Evolutionary conservation across 2,113 vertebrate species (phyloP).

Genomic region (Mellivora capensis): DNA sequence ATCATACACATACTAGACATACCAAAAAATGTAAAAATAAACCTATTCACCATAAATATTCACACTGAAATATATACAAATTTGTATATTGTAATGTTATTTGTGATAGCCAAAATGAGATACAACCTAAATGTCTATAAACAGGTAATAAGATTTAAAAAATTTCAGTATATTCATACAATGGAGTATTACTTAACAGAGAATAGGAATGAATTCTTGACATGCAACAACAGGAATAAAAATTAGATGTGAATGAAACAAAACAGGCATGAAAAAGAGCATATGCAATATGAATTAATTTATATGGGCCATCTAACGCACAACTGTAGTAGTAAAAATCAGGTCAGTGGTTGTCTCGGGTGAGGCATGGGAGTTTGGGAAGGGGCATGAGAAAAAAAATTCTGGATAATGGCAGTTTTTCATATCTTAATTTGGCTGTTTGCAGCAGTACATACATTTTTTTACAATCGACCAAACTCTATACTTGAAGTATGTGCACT

Average conservation of each 20-base stretch:
- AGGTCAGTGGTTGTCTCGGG: background rate
- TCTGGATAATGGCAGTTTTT: background rate
- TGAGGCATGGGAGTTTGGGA: background rate
- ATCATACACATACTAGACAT: background rate
- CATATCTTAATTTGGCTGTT: background rate
- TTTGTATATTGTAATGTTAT: background rate
- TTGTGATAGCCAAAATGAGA: background rate
- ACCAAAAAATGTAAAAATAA: background rate
- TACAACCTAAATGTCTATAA: background rate
- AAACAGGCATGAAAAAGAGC: background rate
- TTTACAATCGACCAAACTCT: background rate
- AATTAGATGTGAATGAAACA: background rate
- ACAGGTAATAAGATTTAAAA: background rate
- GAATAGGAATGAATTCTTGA: background rate
- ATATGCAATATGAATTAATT: background rate
- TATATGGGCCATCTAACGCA: background rate
- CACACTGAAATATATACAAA: background rate
- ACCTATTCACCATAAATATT: background rate
- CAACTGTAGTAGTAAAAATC: background rate
- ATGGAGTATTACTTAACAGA: background rate
- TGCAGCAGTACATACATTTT: background rate
- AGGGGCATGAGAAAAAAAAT: background rate
- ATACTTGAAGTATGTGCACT: background rate
- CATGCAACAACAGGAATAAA: background rate
- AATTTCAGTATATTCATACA: background rate